Base-by-base conservation (phyloP, 2,888 invertebrate genomes). In the Mimumesa dahlbomi region DNA sequence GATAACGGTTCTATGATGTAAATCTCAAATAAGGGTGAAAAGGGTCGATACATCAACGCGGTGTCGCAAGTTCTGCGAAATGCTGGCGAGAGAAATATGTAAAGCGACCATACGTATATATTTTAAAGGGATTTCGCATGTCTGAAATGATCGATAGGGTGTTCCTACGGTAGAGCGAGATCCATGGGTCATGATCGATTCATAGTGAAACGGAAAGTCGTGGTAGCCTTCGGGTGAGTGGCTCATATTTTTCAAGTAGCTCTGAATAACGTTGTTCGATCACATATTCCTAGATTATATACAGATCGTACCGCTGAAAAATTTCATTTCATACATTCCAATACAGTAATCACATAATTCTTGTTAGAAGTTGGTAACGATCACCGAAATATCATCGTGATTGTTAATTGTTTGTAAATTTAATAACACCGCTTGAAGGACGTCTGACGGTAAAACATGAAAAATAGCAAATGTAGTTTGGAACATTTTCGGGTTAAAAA, bases 61-160 rank as follows among this genome's bases (percentile, higher is more conserved):
- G 22, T 2, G n/a, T n/a, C 31, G 19, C 50, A 11, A 50, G 43
- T 16, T 50, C 19, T 13, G 4, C n/a, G 42, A 36, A 42, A 65
- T 36, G 25, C 18, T 1, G 21, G 45, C 0, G 25, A 40, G 0
- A 22, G 18, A 45, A 42, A 68, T 65, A 65, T 48, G 16, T 29
- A 29, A 64, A 57, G 46, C 13, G 14, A 16, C 2, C 22, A 18
- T 40, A 19, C 48, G 38, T 56, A 45, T 71, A 75, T 71, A 75
- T 73, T 53, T 68, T 59, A 49, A 59, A 59, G 40, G 58, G 65
- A 56, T 63, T 68, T 59, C 45, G 42, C 49, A 43, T 57, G 58
- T 40, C 61, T 29, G 31, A 46, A 42, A 68, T 76, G 73, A 76
- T 76, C 62, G 68, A 76, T 63, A 62, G 45, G 11, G 16, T 18